These are phyloP conservation scores for Trissolcus brochymenae DNA, from an alignment of 2,888 invertebrate genomes.

Conservation along the genomic window DNA sequence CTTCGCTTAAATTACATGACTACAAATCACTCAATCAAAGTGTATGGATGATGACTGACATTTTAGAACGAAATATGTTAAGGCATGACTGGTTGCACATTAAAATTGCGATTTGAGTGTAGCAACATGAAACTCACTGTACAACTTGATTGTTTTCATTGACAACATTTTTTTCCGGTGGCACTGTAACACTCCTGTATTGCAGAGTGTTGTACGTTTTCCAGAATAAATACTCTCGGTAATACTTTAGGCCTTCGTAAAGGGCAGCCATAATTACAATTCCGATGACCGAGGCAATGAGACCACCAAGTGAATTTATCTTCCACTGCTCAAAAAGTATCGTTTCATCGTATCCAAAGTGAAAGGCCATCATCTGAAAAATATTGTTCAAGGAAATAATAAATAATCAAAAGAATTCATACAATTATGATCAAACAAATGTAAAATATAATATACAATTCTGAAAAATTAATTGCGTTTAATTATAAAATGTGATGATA, in stretches of 20 bases:
- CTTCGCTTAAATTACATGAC: too few species aligned
- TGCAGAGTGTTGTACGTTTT: constrained; percentile 90
- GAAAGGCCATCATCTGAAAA: constrained; percentile 82
- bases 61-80: too few species aligned
- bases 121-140: constrained; percentile 81
- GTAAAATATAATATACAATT: too few species aligned
- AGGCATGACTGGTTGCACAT: too few species aligned
- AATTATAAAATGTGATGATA: too few species aligned
- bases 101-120: too few species aligned
- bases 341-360: constrained; percentile 86
- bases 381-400: neutral
- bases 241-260: constrained; percentile 97
- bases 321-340: constrained; percentile 91
- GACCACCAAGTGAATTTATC: constrained; percentile 84
- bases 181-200: constrained; percentile 90
- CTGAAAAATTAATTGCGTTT: too few species aligned
- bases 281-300: constrained; percentile 92
- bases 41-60: too few species aligned
- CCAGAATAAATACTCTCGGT: constrained; percentile 85
- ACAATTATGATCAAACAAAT: too few species aligned
- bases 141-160: constrained; percentile 85
- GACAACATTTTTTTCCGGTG: constrained; percentile 82
- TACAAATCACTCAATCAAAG: too few species aligned
- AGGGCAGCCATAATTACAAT: constrained; percentile 94
- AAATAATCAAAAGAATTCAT: neutral